These are phyloP conservation scores for Chironomus tentans DNA, from an alignment of 2,888 invertebrate genomes.

Conservation along the genomic window DNA sequence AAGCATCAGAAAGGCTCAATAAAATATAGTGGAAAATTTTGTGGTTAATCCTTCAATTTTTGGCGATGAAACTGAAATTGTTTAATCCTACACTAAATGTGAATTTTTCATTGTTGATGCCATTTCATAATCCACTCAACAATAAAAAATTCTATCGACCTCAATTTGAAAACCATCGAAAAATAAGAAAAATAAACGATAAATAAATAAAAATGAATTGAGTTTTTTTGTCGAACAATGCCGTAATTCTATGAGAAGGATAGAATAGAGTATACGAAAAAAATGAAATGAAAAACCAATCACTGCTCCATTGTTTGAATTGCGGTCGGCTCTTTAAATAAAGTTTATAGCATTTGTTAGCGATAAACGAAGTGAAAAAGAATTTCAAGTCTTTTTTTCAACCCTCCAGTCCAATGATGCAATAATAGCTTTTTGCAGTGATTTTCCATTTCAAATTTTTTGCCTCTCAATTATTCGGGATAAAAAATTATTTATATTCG, in stretches of 20 bases:
- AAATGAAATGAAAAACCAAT: constrained; percentile 1
- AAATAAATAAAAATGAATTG: neutral
- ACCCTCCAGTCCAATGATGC: neutral
- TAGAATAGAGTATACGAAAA: neutral
- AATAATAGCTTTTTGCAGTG: neutral
- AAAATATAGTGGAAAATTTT: too few relatives aligned
- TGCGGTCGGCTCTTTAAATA: neutral
- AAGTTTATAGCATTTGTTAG: neutral
- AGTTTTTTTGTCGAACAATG: neutral
- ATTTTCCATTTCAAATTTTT: neutral
- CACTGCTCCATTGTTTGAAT: neutral
- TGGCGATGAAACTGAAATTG: too few relatives aligned
- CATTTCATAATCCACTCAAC: neutral
- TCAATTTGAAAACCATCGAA: neutral
- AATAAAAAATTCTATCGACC: neutral
- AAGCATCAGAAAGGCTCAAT: too few relatives aligned
- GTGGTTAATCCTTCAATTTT: too few relatives aligned
- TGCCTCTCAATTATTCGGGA: neutral
- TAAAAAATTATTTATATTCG: too few relatives aligned
- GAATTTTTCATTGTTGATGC: neutral
- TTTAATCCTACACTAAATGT: too few relatives aligned
- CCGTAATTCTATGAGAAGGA: neutral
- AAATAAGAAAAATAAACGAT: neutral
- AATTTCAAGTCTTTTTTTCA: neutral
- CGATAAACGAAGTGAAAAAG: neutral